phyloP scores from a whole-genome alignment of 2,797 vertebrate genomes.

The Alectoris magna region DNA sequence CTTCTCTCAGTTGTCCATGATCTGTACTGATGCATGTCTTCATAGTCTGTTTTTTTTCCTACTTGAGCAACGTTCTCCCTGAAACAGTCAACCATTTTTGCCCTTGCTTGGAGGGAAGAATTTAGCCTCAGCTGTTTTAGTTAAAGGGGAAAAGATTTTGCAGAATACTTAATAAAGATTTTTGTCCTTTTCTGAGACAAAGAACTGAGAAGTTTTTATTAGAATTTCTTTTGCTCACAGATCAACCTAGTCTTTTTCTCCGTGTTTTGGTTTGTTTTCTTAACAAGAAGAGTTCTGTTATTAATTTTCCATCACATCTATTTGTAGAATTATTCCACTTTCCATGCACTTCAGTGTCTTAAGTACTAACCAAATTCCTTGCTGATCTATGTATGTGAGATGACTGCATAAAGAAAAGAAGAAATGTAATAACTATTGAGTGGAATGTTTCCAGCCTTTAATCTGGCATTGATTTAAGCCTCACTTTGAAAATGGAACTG shows the following conservation, averaged over 20 bases:
- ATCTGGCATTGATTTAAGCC: conserved; percentile 58
- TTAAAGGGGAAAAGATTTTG: background rate
- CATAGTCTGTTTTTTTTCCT: background rate
- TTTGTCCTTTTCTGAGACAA: background rate
- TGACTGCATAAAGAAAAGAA: background rate
- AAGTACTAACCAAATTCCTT: background rate
- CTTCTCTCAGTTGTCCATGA: background rate
- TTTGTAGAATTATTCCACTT: conserved; percentile 17
- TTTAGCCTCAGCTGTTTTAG: background rate
- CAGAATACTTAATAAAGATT: background rate
- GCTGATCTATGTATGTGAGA: background rate
- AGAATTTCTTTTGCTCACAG: background rate
- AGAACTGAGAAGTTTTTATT: background rate
- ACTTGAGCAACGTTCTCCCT: background rate
- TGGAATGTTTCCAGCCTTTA: conserved; percentile 47
- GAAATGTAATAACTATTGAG: conserved; percentile 48
- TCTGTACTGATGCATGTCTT: background rate
- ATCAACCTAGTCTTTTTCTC: background rate
- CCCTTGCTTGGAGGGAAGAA: background rate
- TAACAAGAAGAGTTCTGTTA: background rate
- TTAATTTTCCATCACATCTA: background rate
- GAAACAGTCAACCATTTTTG: background rate
- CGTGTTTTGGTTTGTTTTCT: background rate
- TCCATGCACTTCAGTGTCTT: background rate
- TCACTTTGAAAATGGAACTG: conserved; percentile 43